A percentile compares a stretch with the other conserved stretches of the same genome.
Evolutionary conservation across 2,113 vertebrate genomes (phyloP).

Genomic region (Pleuronectes platessa): DNA sequence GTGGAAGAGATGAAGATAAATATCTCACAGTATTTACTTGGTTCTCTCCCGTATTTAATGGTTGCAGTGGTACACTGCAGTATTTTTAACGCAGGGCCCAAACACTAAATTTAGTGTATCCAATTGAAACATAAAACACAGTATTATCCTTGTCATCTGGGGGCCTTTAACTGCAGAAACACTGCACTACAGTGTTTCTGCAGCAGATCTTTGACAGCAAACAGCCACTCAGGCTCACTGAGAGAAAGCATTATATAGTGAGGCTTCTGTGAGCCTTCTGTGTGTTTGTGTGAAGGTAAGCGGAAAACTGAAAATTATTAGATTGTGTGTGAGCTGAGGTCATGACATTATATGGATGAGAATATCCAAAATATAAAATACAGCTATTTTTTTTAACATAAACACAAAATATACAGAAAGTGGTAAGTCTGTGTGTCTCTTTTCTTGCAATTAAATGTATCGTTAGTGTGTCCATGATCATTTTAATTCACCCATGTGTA

Average conservation of each 20-base stretch:
- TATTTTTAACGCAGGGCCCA: constrained; percentile 6
- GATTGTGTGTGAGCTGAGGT: constrained; percentile 3
- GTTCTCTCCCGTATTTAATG: neutral
- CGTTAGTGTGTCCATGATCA: no score
- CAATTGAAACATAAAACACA: constrained; percentile 37
- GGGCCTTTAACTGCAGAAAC: constrained; percentile 12
- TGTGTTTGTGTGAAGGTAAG: neutral
- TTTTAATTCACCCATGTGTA: no score
- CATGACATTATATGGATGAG: neutral
- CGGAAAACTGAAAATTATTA: neutral
- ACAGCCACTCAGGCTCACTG: constrained; percentile 14
- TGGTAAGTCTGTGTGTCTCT: no score
- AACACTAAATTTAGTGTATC: constrained; percentile 3
- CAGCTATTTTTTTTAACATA: no score
- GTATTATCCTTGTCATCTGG: constrained; percentile 14
- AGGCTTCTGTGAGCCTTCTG: neutral
- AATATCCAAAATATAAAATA: neutral
- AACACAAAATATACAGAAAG: no score
- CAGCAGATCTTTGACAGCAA: constrained; percentile 37
- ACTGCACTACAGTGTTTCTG: constrained; percentile 27
- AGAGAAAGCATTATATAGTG: constrained; percentile 12
- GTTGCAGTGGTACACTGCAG: constrained; percentile 18
- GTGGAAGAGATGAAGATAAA: neutral
- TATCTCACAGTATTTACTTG: neutral
- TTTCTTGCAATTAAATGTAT: no score